Evolutionary conservation across 2,113 vertebrate genomes (phyloP).

Genomic region (Mobula birostris): DNA sequence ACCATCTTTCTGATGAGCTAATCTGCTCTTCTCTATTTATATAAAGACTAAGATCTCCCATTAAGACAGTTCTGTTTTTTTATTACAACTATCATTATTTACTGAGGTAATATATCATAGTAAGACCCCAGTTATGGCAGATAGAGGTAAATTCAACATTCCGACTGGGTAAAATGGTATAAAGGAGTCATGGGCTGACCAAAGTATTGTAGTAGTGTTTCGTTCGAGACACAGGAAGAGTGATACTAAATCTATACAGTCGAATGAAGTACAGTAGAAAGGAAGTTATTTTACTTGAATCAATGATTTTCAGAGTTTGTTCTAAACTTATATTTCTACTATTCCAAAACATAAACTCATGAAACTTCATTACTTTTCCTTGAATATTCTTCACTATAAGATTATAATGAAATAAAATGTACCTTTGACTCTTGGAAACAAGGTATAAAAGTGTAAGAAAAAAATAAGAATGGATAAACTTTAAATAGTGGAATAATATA

Average conservation of each 20-base stretch:
- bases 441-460: background rate
- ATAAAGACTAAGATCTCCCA: too few species aligned
- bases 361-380: background rate
- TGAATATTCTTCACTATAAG: background rate
- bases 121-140: too few species aligned
- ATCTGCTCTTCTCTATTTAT: too few species aligned
- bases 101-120: too few species aligned
- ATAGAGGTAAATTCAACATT: background rate
- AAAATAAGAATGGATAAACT: background rate
- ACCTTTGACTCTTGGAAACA: background rate
- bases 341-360: background rate
- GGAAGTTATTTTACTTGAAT: background rate
- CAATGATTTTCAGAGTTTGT: background rate
- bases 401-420: background rate
- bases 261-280: background rate
- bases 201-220: background rate
- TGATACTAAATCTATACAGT: background rate
- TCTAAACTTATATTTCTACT: too few species aligned
- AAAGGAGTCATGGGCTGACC: background rate
- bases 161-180: background rate
- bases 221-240: background rate
- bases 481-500: background rate
- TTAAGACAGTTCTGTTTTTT: too few species aligned
- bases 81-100: too few species aligned
- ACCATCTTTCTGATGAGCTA: too few species aligned